phyloP scores from a whole-genome alignment of 2,797 vertebrate genomes.

The Anguilla marmorata region DNA sequence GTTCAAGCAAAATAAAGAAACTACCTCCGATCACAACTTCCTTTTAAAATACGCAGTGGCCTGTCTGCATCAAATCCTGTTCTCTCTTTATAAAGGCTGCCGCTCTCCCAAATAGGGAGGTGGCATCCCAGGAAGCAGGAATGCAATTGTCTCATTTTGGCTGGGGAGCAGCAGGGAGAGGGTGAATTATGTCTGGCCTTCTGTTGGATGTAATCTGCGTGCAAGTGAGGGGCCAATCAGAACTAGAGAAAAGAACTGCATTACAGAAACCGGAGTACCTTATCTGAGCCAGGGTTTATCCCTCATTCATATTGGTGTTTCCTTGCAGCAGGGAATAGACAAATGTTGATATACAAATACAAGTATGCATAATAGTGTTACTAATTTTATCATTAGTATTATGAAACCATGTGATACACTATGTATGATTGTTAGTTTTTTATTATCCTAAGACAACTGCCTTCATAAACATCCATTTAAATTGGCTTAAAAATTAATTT shows the following conservation, averaged over 20 bases:
- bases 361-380: background rate
- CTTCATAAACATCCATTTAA: background rate
- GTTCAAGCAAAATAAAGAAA: background rate
- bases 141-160: constrained; percentile 44
- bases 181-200: constrained; percentile 21
- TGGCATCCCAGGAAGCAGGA: constrained; percentile 42
- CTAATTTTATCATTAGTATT: background rate
- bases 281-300: background rate
- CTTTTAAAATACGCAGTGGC: constrained; percentile 32
- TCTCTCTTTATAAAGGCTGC: constrained; percentile 47
- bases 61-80: constrained; percentile 23
- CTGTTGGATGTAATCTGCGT: constrained; percentile 23
- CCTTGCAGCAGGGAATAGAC: background rate
- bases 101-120: constrained; percentile 49
- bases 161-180: constrained; percentile 11
- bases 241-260: background rate
- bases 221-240: background rate
- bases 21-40: constrained; percentile 23
- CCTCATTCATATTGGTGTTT: constrained; percentile 31
- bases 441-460: background rate
- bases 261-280: background rate
- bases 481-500: background rate
- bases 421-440: background rate
- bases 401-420: background rate
- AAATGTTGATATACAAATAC: background rate